A percentile compares a stretch with the other conserved stretches of the same genome.
These are phyloP conservation scores for Novumbra hubbsi DNA, from an alignment of 2,797 vertebrate species.

Conservation along the genomic window DNA sequence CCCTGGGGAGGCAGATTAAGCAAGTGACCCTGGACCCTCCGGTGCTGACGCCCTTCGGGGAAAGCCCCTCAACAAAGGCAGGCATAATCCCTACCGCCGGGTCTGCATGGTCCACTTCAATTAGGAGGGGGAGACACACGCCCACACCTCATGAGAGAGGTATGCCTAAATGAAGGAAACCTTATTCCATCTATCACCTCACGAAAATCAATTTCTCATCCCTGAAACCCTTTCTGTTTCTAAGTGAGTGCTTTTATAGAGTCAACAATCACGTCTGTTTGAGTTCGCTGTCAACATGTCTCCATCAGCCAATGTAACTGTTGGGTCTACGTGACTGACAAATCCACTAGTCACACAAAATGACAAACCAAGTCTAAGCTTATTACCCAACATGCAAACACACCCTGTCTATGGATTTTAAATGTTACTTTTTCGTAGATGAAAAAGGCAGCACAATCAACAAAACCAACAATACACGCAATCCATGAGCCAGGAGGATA, in stretches of 20 bases:
- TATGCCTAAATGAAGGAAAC: slow-evolving; percentile 1
- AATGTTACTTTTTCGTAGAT: background rate
- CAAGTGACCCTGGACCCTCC: slow-evolving; percentile 71
- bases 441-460: background rate
- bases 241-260: slow-evolving; percentile 6
- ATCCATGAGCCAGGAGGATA: no score
- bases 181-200: slow-evolving; percentile 5
- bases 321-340: slow-evolving; percentile 15
- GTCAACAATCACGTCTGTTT: slow-evolving; percentile 1
- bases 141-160: slow-evolving; percentile 7
- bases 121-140: slow-evolving; percentile 49
- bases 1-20: slow-evolving; percentile 75
- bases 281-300: background rate
- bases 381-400: background rate
- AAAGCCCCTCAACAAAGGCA: slow-evolving; percentile 71
- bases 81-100: slow-evolving; percentile 71
- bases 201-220: slow-evolving; percentile 16
- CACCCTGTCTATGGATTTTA: background rate
- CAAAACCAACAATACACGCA: background rate
- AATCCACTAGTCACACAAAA: slow-evolving; percentile 30
- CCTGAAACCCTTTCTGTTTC: slow-evolving; percentile 1
- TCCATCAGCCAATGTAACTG: background rate
- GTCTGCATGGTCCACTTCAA: slow-evolving; percentile 64
- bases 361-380: slow-evolving; percentile 29
- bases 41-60: slow-evolving; percentile 8